Percentiles rank a stretch among this genome's conserved stretches.
These are phyloP conservation scores for Nesoenas mayeri DNA, from an alignment of 2,113 vertebrate genomes.

Conservation along the genomic window DNA sequence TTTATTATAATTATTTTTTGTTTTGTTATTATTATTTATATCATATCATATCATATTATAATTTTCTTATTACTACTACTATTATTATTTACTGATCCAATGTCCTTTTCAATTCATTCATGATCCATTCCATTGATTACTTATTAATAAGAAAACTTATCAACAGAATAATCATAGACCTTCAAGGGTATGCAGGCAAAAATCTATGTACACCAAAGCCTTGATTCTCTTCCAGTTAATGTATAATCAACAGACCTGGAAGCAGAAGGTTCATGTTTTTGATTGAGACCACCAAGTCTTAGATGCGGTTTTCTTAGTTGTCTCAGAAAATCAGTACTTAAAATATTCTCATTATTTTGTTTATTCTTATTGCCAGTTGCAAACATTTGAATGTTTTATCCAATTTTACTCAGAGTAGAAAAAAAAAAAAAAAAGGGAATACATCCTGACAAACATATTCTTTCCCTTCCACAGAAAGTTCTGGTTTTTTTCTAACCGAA, in stretches of 20 bases:
- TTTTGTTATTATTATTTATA: too few species aligned
- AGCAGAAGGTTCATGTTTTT: not conserved
- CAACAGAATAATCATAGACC: not conserved
- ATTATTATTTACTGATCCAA: not conserved
- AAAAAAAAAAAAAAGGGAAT: not conserved
- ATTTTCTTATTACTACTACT: too few species aligned
- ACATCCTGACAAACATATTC: not conserved
- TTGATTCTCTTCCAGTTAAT: not conserved
- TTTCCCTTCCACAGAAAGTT: not conserved
- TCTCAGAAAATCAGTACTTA: not conserved
- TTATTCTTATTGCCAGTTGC: not conserved
- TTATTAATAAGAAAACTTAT: not conserved
- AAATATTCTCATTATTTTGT: not conserved
- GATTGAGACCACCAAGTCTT: not conserved
- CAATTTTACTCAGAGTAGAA: not conserved
- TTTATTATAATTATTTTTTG: not conserved
- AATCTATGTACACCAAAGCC: not conserved
- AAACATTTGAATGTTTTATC: not conserved
- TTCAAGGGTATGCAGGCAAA: not conserved
- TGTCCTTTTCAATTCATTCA: not conserved
- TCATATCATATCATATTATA: too few species aligned
- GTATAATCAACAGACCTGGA: not conserved
- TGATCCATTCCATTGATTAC: not conserved
- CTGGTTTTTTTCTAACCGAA: not conserved
- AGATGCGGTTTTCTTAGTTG: not conserved